Evolutionary conservation across 2,888 invertebrate species (phyloP).

Genomic region (Ommatoiulus sabulosus): DNA sequence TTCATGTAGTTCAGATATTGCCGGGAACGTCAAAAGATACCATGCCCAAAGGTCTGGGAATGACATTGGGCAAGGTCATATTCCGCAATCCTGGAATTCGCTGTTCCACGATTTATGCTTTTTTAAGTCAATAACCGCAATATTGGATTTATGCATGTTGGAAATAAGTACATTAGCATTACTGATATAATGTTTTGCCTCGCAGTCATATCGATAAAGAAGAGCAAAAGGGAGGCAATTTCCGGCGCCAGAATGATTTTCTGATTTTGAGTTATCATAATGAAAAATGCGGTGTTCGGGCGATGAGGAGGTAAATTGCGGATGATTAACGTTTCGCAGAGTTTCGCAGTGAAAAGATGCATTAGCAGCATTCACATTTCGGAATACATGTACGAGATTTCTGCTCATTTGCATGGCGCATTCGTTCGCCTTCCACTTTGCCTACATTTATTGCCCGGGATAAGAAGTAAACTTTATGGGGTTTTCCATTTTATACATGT

Average conservation of each 20-base stretch:
- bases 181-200: background rate
- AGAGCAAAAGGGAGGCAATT: background rate
- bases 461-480: slow-evolving; percentile 38
- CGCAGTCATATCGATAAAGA: background rate
- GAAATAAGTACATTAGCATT: slow-evolving; percentile 22
- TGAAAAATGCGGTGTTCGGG: background rate
- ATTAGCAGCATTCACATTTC: background rate
- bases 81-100: too few species aligned
- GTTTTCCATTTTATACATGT: background rate
- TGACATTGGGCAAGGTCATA: too few species aligned
- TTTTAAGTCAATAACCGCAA: background rate
- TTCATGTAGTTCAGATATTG: too few species aligned
- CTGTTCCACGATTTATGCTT: background rate
- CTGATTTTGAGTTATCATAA: slow-evolving; percentile 44
- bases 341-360: background rate
- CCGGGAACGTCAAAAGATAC: too few species aligned
- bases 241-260: slow-evolving; percentile 10
- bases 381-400: slow-evolving; percentile 20
- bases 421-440: background rate
- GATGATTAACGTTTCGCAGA: slow-evolving; percentile 20
- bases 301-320: slow-evolving; percentile 26
- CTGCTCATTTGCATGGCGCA: background rate
- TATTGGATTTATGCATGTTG: background rate
- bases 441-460: slow-evolving; percentile 10
- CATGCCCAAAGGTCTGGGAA: too few species aligned